Conservation (phyloP, 2,113 vertebrate species). For the Argyrosomus japonicus region DNA sequence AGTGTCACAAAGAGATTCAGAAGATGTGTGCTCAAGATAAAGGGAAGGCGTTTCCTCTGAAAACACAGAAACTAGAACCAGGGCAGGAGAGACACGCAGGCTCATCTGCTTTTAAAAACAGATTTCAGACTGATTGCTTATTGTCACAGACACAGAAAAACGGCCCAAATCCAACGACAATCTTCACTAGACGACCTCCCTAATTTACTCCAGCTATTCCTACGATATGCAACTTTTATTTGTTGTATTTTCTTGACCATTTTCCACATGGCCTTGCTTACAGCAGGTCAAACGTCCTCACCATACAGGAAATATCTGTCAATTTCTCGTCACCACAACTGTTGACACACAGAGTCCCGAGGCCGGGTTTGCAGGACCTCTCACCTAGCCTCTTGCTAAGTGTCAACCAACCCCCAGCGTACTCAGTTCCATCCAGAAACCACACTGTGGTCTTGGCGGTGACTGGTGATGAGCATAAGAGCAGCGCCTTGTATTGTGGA, state of each 20-base stretch:
- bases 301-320: background rate
- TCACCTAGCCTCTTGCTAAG: conserved; percentile 47
- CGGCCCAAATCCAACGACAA: background rate
- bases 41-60: conserved; percentile 87
- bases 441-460: conserved; percentile 82
- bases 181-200: background rate
- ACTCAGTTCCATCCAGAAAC: conserved; percentile 87
- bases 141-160: background rate
- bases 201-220: background rate
- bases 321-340: conserved; percentile 8
- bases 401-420: conserved; percentile 48
- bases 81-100: conserved; percentile 63
- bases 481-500: conserved; percentile 61
- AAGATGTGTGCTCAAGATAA: conserved; percentile 90
- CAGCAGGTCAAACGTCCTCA: background rate
- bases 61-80: conserved; percentile 76
- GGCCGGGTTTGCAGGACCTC: conserved; percentile 51
- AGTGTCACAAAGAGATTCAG: conserved; percentile 71
- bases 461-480: conserved; percentile 67
- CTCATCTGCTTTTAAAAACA: conserved; percentile 69
- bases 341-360: conserved; percentile 15
- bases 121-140: conserved; percentile 7
- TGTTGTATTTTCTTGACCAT: background rate
- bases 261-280: background rate
- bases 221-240: background rate